Evolutionary conservation across 2,797 vertebrate genomes (phyloP), one percentile per base, ranked within the genome.

Genomic region (Synanceia verrucosa): DNA sequence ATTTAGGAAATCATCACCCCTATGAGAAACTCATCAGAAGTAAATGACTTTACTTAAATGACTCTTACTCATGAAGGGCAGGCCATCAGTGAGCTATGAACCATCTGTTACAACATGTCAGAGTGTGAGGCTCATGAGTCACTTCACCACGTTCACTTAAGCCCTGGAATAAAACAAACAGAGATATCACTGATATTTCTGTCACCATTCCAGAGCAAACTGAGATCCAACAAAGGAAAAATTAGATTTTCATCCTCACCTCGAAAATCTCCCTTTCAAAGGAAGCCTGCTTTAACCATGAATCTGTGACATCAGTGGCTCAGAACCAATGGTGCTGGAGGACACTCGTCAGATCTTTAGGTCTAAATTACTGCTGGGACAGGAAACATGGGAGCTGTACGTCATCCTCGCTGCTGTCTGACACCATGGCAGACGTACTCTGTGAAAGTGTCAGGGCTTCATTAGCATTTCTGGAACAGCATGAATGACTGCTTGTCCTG

Each of bases 391-490:
- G 52, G 66, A 79, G 31, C 8, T 68, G 68, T 63, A 86, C 70
- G 68, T 76, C 77, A 75, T 65, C 73, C 70, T 81, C 55, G 51
- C 65, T 76, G 52, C 70, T 82, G 83, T 73, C 66, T 46, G 68
- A 86, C 80, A 86, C 67, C 53, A 76, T 87, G 83, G 87, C 89
- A 89, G 83, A 72, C 52, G 77, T 82, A 83, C 76, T 85, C 83
- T 90, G 79, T 90, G 82, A 90, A 90, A 87, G 88, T 88, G 82
- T 78, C 73, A 80, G 71, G 73, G 61, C 78, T 82, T 83, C 82
- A 93, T 94, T 93, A 77, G 90, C 91, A 93, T 94, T 88, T 91
- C 74, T 93, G 92, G 92, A 93, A 73, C 77, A 50, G 68, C 68
- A 73, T 93, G 92, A 94, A 92, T 91, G 82, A 89, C 76, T 73